phyloP scores from a whole-genome alignment of 1,140 invertebrate species.

The Coptotermes formosanus region DNA sequence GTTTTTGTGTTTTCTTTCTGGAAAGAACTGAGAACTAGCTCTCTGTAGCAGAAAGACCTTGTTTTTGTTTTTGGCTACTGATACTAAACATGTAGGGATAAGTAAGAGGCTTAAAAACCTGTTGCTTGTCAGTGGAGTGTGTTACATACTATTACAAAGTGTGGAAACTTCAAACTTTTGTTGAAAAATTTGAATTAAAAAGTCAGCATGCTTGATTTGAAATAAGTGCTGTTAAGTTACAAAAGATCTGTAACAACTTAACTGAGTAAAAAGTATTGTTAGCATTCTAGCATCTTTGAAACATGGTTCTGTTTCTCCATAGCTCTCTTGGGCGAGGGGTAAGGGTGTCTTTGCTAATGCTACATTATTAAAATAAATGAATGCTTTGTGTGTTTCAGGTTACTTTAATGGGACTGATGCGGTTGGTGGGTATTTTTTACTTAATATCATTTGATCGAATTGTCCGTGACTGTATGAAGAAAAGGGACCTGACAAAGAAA shows the following conservation, averaged over 20 bases:
- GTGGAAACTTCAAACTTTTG: too few relatives aligned
- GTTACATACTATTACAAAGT: too few relatives aligned
- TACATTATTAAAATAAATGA: neutral
- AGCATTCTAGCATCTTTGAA: neutral
- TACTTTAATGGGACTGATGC: conserved; percentile 59
- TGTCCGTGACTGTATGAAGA: conserved; percentile 49
- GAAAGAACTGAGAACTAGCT: too few relatives aligned
- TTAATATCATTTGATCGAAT: conserved; percentile 59
- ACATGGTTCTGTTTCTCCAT: too few relatives aligned
- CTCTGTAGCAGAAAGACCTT: too few relatives aligned
- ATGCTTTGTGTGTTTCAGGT: conserved; percentile 44
- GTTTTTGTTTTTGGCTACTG: too few relatives aligned
- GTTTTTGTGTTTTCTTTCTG: too few relatives aligned
- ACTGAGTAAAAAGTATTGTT: neutral
- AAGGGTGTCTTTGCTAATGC: neutral
- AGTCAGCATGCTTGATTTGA: neutral
- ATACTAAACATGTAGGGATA: too few relatives aligned
- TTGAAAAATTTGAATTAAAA: too few relatives aligned
- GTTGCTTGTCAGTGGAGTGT: too few relatives aligned
- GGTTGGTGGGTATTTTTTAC: conserved; percentile 56
- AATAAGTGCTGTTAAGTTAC: conserved; percentile 22
- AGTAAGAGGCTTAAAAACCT: too few relatives aligned
- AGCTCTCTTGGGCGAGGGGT: too few relatives aligned
- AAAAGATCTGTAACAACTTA: neutral
- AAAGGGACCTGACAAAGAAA: conserved; percentile 40